These are phyloP conservation scores for Brachycybe producta DNA, from an alignment of 2,888 invertebrate genomes.

Conservation along the genomic window DNA sequence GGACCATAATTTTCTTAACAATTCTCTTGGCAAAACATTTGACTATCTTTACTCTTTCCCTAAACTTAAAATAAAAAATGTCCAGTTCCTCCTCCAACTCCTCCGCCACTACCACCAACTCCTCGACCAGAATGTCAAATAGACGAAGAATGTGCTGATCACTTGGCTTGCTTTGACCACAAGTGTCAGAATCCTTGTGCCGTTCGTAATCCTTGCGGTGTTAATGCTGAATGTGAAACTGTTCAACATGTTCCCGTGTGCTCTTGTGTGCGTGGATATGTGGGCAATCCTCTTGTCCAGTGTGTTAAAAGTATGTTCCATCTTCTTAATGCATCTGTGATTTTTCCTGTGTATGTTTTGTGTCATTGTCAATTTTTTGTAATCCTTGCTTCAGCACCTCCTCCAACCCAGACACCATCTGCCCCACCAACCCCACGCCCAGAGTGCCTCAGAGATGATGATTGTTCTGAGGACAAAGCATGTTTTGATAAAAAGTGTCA, in stretches of 20 bases:
- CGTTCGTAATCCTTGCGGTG: slow-evolving; percentile 49
- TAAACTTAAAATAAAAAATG: background rate
- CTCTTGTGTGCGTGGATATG: slow-evolving; percentile 55
- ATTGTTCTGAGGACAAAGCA: slow-evolving; percentile 17
- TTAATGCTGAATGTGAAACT: slow-evolving; percentile 64
- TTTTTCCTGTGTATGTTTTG: too few species aligned
- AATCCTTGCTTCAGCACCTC: background rate
- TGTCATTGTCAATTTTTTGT: too few species aligned
- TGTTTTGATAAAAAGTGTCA: slow-evolving; percentile 69
- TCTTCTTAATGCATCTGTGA: too few species aligned
- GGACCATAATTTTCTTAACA: background rate
- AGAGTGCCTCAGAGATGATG: slow-evolving; percentile 16
- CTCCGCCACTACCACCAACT: slow-evolving; percentile 9
- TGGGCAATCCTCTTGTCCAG: slow-evolving; percentile 62
- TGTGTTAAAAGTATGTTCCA: slow-evolving; percentile 40
- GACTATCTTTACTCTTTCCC: background rate
- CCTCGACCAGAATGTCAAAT: slow-evolving; percentile 52
- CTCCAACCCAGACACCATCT: slow-evolving; percentile 7
- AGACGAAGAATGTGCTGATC: slow-evolving; percentile 68
- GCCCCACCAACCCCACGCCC: slow-evolving; percentile 10
- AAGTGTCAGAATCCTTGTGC: slow-evolving; percentile 41
- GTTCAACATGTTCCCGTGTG: slow-evolving; percentile 63
- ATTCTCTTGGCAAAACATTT: background rate
- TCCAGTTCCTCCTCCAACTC: background rate
- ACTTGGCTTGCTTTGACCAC: slow-evolving; percentile 82